phyloP scores from a whole-genome alignment of 2,113 vertebrate genomes.

The Hassar affinis region DNA sequence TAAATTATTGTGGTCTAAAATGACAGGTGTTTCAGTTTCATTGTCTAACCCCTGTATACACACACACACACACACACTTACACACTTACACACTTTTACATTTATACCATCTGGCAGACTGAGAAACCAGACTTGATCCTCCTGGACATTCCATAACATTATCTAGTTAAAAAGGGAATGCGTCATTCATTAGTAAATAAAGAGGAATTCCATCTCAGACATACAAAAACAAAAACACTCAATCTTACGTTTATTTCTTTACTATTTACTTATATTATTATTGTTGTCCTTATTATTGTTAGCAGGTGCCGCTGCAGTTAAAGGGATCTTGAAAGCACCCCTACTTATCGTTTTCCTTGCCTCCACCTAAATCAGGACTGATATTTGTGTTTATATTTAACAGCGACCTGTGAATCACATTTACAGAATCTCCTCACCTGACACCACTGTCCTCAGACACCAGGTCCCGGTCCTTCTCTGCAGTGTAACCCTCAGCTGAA shows the following conservation, averaged over 20 bases:
- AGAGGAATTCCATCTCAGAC: not conserved
- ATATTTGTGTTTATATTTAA: not conserved
- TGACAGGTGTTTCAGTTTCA: too few species aligned
- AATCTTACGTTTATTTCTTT: not conserved
- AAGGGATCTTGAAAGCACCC: not conserved
- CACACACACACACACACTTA: too few species aligned
- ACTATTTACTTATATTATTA: not conserved
- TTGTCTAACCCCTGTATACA: too few species aligned
- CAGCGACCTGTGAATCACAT: not conserved
- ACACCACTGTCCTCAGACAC: constrained; percentile 89
- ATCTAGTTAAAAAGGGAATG: not conserved
- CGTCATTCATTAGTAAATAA: not conserved
- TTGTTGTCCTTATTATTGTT: not conserved
- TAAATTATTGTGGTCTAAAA: too few species aligned
- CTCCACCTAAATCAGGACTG: not conserved
- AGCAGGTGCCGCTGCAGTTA: not conserved
- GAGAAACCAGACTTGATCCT: not conserved
- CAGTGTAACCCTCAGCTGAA: constrained; percentile 74
- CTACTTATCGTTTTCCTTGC: too few species aligned
- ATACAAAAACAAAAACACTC: not conserved
- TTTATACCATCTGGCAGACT: too few species aligned
- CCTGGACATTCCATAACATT: not conserved
- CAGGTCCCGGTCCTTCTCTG: constrained; percentile 84
- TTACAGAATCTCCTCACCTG: constrained; percentile 70
- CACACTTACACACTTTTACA: too few species aligned